phyloP scores from a whole-genome alignment of 2,797 vertebrate species.

The Cryptoblepharus egeriae region DNA sequence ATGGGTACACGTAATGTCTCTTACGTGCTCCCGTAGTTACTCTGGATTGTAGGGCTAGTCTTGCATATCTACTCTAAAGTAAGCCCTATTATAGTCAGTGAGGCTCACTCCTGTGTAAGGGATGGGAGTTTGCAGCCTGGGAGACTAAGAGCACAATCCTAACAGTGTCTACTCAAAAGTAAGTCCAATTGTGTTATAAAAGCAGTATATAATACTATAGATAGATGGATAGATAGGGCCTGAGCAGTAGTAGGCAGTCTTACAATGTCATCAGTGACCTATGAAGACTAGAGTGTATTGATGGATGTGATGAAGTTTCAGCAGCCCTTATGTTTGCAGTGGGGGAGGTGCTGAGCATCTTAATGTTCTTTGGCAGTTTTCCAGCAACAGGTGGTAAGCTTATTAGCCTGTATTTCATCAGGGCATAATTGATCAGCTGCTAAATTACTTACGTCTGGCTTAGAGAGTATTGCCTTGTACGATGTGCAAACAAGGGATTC shows the following conservation, averaged over 20 bases:
- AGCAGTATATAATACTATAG: too few species aligned
- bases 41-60: too few species aligned
- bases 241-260: neutral
- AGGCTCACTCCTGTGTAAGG: too few species aligned
- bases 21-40: too few species aligned
- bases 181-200: too few species aligned
- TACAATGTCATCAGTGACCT: neutral
- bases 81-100: too few species aligned
- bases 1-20: too few species aligned
- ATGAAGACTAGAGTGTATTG: neutral
- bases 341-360: neutral
- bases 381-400: constrained; percentile 49
- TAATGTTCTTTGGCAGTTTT: accelerated
- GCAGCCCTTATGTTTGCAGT: neutral
- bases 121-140: too few species aligned
- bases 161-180: too few species aligned
- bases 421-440: accelerated
- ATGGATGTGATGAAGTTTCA: neutral
- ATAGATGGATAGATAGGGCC: too few species aligned
- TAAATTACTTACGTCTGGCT: constrained; percentile 45
- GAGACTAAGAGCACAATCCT: too few species aligned
- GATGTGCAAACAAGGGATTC: constrained; percentile 1
- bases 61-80: too few species aligned
- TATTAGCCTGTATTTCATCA: neutral
- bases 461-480: neutral